Evolutionary conservation across 2,113 vertebrate species (phyloP).

Genomic region (Sterna hirundo): DNA sequence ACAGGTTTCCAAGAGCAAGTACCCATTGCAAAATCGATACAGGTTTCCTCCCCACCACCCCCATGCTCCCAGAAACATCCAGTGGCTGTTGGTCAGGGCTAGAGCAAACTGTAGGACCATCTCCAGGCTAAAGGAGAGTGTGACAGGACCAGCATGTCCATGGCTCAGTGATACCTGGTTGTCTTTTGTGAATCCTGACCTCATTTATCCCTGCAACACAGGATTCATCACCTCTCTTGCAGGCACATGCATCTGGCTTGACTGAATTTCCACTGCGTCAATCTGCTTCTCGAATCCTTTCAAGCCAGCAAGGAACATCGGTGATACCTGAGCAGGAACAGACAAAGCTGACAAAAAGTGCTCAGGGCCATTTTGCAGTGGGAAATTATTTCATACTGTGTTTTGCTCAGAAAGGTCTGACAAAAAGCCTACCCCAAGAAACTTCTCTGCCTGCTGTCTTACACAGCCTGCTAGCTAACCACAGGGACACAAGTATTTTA

Average conservation of each 20-base stretch:
- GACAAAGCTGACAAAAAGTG: not conserved
- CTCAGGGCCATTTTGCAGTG: not conserved
- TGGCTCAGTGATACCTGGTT: not conserved
- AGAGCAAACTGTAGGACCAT: not conserved
- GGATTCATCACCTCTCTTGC: not conserved
- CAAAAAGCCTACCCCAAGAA: not conserved
- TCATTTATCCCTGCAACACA: not conserved
- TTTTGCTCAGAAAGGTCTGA: not conserved
- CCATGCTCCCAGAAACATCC: not conserved
- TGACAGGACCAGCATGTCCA: not conserved
- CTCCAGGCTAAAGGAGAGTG: not conserved
- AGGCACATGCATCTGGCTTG: not conserved
- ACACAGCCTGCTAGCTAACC: not conserved
- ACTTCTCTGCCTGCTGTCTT: not conserved
- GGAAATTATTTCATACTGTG: not conserved
- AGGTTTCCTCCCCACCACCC: not conserved
- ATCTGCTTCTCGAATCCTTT: not conserved
- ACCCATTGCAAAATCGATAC: not conserved
- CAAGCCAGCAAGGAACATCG: not conserved
- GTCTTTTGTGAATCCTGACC: not conserved
- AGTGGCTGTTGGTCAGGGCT: not conserved
- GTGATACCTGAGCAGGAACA: not conserved
- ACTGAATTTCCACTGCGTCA: not conserved
- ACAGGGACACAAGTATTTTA: not conserved
- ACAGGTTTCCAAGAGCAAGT: not conserved